Evolutionary conservation across 30 jellyfish, hydroid and myxozoan genomes (phyloP).

Genomic region (Hydractinia symbiolongicarpus): DNA sequence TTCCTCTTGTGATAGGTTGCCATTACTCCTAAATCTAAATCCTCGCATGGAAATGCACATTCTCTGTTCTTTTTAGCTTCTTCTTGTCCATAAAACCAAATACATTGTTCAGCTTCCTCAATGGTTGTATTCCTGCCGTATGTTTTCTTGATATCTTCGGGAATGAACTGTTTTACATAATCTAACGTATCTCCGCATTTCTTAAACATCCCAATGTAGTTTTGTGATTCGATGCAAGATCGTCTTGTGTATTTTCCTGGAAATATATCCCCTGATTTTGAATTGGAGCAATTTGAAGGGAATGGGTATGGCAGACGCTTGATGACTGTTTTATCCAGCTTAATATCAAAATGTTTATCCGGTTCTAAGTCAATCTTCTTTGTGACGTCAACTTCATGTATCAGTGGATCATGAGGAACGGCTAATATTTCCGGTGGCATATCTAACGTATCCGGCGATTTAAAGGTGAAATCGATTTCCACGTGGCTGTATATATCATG

Average conservation of each 20-base stretch:
- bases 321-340: not conserved
- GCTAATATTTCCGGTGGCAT: conserved; percentile 1
- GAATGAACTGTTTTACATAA: conserved; percentile 1
- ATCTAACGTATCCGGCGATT: not conserved
- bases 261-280: conserved; percentile 14
- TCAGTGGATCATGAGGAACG: not conserved
- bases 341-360: not conserved
- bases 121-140: conserved; percentile 16
- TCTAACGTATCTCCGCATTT: conserved; percentile 24
- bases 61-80: not conserved
- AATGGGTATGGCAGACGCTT: conserved; percentile 11
- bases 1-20: conserved; percentile 5
- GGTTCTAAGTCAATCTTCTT: conserved; percentile 15
- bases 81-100: conserved; percentile 12
- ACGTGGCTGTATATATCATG: conserved; percentile 20
- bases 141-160: not conserved
- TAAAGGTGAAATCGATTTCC: conserved; percentile 7
- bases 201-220: conserved; percentile 20
- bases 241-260: conserved; percentile 19
- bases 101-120: conserved; percentile 11
- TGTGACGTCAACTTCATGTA: conserved; percentile 9
- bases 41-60: conserved; percentile 19
- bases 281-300: conserved; percentile 8
- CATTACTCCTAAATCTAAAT: conserved; percentile 13
- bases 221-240: conserved; percentile 16